Evolutionary conservation across 2,113 vertebrate species (phyloP).

Genomic region (Pyrgilauda ruficollis): DNA sequence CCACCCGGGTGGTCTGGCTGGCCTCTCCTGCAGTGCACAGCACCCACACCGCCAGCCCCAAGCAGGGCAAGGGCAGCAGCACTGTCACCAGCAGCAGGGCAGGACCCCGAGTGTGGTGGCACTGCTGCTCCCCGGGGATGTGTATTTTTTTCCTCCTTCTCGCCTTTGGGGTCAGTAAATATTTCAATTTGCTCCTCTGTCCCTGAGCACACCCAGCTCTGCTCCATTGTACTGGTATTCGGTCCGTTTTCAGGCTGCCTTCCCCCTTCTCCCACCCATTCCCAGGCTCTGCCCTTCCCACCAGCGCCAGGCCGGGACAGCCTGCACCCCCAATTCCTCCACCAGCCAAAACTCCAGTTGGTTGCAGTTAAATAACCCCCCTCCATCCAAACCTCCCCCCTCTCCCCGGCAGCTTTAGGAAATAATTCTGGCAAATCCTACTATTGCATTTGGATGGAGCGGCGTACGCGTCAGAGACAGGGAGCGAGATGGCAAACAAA

Average conservation of each 20-base stretch:
- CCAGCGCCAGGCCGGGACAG: slow-evolving; percentile 18
- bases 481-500: slow-evolving; percentile 70
- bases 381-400: background rate
- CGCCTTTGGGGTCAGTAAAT: slow-evolving; percentile 28
- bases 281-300: slow-evolving; percentile 48
- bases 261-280: slow-evolving; percentile 2
- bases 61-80: background rate
- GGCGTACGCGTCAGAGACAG: slow-evolving; percentile 59
- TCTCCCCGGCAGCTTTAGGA: slow-evolving; percentile 50
- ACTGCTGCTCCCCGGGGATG: background rate
- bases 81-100: background rate
- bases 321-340: slow-evolving; percentile 25
- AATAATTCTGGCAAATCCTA: slow-evolving; percentile 71
- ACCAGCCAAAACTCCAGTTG: slow-evolving; percentile 49
- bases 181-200: slow-evolving; percentile 19
- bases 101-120: background rate
- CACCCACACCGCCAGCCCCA: fast-evolving
- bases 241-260: background rate
- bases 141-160: background rate
- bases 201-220: background rate
- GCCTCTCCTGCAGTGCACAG: background rate
- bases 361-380: slow-evolving; percentile 48
- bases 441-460: slow-evolving; percentile 67
- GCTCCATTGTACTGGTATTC: slow-evolving; percentile 44
- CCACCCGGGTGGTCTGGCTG: background rate